phyloP scores from a whole-genome alignment of 2,113 vertebrate genomes.

The Okapia johnstoni region DNA sequence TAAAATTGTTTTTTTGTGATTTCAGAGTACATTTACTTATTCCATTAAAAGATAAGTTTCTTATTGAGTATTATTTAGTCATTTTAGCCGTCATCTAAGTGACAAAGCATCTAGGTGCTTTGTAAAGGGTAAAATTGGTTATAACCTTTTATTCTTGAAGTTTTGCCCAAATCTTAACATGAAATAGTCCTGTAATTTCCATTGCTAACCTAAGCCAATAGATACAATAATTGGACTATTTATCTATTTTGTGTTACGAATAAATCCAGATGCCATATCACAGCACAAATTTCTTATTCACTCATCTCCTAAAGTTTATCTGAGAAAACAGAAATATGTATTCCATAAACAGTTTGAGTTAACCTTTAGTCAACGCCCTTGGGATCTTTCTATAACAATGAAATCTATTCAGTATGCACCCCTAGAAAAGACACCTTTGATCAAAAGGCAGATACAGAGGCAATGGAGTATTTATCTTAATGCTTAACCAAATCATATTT shows the following conservation, averaged over 20 bases:
- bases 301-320: slow-evolving; percentile 31
- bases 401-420: background rate
- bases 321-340: background rate
- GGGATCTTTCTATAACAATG: background rate
- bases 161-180: background rate
- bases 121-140: background rate
- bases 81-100: slow-evolving; percentile 8
- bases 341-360: background rate
- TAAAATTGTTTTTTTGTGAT: background rate
- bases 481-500: background rate
- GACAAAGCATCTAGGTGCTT: background rate
- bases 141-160: slow-evolving; percentile 21
- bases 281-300: background rate
- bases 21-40: slow-evolving; percentile 32
- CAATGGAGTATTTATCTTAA: background rate
- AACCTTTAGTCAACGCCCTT: background rate
- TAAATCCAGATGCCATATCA: background rate
- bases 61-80: slow-evolving; percentile 2
- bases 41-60: background rate
- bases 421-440: background rate
- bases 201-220: background rate
- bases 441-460: slow-evolving; percentile 5
- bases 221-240: background rate
- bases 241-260: background rate
- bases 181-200: background rate